Evolutionary conservation across 1,140 invertebrate species (phyloP).

Genomic region (Triops longicaudatus): DNA sequence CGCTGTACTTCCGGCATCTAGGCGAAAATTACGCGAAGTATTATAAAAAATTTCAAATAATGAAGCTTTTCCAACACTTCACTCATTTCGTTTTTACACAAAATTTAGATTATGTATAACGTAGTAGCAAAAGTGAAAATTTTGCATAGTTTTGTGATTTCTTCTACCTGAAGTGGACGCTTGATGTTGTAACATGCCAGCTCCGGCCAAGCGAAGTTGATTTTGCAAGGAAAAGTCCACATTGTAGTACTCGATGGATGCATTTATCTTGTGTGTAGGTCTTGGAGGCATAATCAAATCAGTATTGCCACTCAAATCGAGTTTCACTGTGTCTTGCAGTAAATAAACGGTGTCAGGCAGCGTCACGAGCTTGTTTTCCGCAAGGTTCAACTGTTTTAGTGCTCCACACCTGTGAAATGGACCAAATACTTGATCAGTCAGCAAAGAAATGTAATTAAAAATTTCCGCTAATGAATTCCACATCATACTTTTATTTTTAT

Average conservation of each 20-base stretch:
- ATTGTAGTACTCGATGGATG: conserved; percentile 93
- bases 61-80: too few species aligned
- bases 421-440: background rate
- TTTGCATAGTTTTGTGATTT: background rate
- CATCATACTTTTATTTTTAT: too few species aligned
- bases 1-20: conserved; percentile 25
- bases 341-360: conserved; percentile 96
- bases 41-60: background rate
- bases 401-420: conserved; percentile 70
- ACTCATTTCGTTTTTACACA: too few species aligned
- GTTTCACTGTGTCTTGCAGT: conserved; percentile 63
- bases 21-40: background rate
- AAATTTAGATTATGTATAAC: too few species aligned
- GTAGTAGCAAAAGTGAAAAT: background rate
- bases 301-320: conserved; percentile 67
- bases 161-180: background rate
- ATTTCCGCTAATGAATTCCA: too few species aligned
- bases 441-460: conserved; percentile 26
- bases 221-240: conserved; percentile 97
- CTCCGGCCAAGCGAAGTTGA: conserved; percentile 85
- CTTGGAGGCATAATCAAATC: conserved; percentile 97
- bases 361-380: conserved; percentile 88
- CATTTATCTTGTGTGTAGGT: conserved; percentile 50
- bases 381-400: conserved; percentile 87
- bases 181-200: conserved; percentile 42